phyloP scores from a whole-genome alignment of 2,797 vertebrate species.

The Siniperca scherzeri region DNA sequence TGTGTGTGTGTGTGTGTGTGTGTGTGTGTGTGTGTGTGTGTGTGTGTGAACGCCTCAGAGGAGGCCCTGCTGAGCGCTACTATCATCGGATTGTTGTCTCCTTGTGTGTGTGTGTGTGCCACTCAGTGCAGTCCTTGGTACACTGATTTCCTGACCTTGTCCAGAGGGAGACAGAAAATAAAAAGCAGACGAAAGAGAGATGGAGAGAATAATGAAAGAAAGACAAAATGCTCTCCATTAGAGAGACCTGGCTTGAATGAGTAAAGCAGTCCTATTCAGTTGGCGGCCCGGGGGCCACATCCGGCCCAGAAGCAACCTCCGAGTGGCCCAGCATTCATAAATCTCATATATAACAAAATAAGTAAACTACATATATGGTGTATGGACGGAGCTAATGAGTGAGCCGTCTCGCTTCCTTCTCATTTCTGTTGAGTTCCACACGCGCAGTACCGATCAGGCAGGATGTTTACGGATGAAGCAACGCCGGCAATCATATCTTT shows the following conservation, averaged over 20 bases:
- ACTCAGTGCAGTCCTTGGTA: neutral
- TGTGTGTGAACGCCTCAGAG: conserved; percentile 21
- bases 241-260: neutral
- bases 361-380: too few relatives aligned
- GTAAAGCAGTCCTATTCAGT: neutral
- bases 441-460: too few relatives aligned
- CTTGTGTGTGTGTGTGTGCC: conserved; percentile 34
- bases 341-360: too few relatives aligned
- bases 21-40: conserved; percentile 25
- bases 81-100: conserved; percentile 55
- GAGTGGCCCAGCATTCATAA: too few relatives aligned
- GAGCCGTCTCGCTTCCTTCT: too few relatives aligned
- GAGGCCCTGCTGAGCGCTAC: conserved; percentile 54
- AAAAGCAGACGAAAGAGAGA: conserved; percentile 26
- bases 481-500: too few relatives aligned
- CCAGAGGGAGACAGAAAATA: conserved; percentile 27
- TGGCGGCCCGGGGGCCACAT: too few relatives aligned
- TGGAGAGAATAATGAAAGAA: conserved; percentile 15
- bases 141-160: conserved; percentile 43
- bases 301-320: too few relatives aligned
- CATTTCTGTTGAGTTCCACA: too few relatives aligned
- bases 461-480: too few relatives aligned
- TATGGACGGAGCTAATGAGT: too few relatives aligned
- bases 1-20: conserved; percentile 28
- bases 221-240: neutral